Base-by-base conservation (phyloP, 2,888 invertebrate species). In the Brenthis daphne region DNA sequence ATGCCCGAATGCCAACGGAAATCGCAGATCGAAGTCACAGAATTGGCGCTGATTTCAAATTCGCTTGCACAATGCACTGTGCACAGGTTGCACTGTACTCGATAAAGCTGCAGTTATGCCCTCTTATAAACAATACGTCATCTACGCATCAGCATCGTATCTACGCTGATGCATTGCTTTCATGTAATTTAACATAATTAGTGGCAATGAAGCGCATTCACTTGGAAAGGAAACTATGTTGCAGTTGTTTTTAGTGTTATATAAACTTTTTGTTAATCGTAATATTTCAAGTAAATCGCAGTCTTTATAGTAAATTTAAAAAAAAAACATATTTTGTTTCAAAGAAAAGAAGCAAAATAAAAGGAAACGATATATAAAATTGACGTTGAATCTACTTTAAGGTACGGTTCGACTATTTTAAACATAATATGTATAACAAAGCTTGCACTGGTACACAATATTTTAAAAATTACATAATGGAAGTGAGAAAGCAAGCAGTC, bases 1-100 rank as follows among this genome's bases (percentile, higher is more conserved):
- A 63, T 71, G 73, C 75, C 81, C 89, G 89, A 90, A 77, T 75
- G 75, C 76, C 77, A 69, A 80, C 88, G 87, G 85, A 88, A 85
- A 86, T 82, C 82, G 70, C 72, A 64, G 73, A 72, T 71, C 70
- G 70, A 74, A 71, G 63, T 70, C 37, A 43, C 37, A 43, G 37
- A 43, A 69, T 66, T 69, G 71, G 73, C 73, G 72, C 63, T 70
- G 72, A 69, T 70, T 73, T 73, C 69, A 55, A 74, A 71, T 70
- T 68, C 64, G 69, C 67, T 74, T 70, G 64, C 67, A 70, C 70
- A 70, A 70, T 73, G 65, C 70, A 65, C 67, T 68, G 58, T 66
- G 64, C 64, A 16, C 53, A 16, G 3, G n/a, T 51, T 33, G 50
- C 16, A 51, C 14, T 8, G 20, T 48, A n/a, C 29, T 43, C 14